Percentiles rank a stretch among this genome's conserved stretches.
Evolutionary conservation across 2,113 vertebrate genomes (phyloP).

Genomic region (Caloenas nicobarica): DNA sequence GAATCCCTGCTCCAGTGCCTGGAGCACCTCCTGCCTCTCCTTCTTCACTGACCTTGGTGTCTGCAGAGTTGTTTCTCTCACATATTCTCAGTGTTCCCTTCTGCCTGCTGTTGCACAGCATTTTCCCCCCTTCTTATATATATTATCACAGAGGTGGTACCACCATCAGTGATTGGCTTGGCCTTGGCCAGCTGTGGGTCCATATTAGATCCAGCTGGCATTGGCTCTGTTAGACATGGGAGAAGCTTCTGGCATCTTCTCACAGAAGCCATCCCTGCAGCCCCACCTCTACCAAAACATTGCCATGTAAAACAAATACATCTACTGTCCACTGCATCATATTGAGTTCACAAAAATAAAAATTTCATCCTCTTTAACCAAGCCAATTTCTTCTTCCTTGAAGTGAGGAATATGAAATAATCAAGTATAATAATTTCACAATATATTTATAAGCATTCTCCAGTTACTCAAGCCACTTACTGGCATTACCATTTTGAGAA

Average conservation of each 20-base stretch:
- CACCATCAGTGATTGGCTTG: accelerated
- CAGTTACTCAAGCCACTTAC: neutral
- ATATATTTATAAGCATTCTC: neutral
- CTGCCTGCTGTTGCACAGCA: neutral
- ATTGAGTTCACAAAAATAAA: neutral
- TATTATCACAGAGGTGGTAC: accelerated
- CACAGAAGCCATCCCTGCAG: neutral
- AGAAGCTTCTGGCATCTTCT: neutral
- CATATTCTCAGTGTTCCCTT: neutral
- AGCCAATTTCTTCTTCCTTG: neutral
- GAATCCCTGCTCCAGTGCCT: neutral
- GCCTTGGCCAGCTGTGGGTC: neutral
- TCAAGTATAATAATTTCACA: neutral
- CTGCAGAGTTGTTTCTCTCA: neutral
- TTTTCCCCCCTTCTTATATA: neutral
- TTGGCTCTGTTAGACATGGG: accelerated
- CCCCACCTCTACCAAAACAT: neutral
- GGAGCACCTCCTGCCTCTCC: neutral
- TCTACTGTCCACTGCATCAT: neutral
- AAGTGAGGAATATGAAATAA: neutral
- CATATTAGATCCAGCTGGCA: accelerated
- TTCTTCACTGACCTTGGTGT: neutral
- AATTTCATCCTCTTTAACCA: neutral
- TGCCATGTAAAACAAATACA: neutral
- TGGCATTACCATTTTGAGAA: neutral